These are phyloP conservation scores for Mastigias papua DNA, from an alignment of 30 jellyfish, hydroid and myxozoan genomes.

Conservation along the genomic window DNA sequence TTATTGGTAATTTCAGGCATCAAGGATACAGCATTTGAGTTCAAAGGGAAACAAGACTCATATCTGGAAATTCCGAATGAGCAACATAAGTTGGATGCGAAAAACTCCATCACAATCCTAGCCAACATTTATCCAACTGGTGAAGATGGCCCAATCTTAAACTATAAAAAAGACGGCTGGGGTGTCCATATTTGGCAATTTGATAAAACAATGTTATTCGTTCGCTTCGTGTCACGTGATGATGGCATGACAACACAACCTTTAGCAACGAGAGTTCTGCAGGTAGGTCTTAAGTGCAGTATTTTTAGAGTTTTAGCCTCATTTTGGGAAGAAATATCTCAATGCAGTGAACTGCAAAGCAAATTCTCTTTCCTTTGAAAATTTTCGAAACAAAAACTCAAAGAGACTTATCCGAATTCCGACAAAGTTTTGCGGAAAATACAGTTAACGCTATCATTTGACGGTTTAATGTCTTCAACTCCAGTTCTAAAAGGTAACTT, in stretches of 20 bases:
- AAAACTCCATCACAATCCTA: slow-evolving; percentile 77
- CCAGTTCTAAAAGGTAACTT: no score
- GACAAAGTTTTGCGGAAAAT: no score
- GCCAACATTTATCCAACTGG: slow-evolving; percentile 96
- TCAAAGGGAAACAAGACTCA: slow-evolving; percentile 93
- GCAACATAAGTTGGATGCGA: slow-evolving; percentile 86
- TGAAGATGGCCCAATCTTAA: slow-evolving; percentile 91
- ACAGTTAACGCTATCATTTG: no score
- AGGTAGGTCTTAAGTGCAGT: slow-evolving; percentile 42
- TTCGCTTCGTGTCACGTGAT: slow-evolving; percentile 92
- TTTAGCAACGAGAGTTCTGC: slow-evolving; percentile 90
- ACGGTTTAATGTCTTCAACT: no score
- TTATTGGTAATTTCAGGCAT: slow-evolving; percentile 77
- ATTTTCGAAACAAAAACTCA: no score
- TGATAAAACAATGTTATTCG: slow-evolving; percentile 89
- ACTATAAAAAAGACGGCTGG: slow-evolving; percentile 88
- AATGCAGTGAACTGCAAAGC: no score
- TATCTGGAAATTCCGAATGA: slow-evolving; percentile 90
- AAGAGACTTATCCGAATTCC: no score
- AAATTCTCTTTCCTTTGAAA: no score
- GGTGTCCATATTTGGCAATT: slow-evolving; percentile 99
- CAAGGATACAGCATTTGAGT: slow-evolving; percentile 89
- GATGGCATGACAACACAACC: slow-evolving; percentile 93
- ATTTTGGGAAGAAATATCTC: no score
- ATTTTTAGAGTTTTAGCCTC: no score